Evolutionary conservation across 1,140 invertebrate genomes (phyloP).

Genomic region (Lamellibrachia luymesi): DNA sequence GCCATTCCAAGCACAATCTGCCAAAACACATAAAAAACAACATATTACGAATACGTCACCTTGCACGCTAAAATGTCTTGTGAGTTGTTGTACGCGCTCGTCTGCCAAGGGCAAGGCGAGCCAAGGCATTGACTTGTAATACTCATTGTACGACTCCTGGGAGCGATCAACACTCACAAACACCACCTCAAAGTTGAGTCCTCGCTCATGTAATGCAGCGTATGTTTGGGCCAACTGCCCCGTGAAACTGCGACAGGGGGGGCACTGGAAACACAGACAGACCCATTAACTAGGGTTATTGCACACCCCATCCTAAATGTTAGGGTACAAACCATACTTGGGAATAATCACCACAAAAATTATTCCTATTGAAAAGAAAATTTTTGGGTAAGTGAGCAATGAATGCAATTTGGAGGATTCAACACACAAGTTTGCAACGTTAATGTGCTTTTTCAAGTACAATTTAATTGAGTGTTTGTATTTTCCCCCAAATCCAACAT

Average conservation of each 20-base stretch:
- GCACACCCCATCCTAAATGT: no score
- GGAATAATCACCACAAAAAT: no score
- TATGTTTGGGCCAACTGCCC: conserved; percentile 73
- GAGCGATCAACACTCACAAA: conserved; percentile 80
- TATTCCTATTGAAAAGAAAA: no score
- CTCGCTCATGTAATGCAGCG: conserved; percentile 67
- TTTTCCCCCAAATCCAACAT: no score
- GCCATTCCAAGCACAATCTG: no score
- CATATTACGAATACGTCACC: conserved; percentile 42
- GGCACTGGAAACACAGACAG: conserved; percentile 65
- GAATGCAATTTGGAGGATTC: no score
- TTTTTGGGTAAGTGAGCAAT: no score
- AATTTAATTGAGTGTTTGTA: no score
- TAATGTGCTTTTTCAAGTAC: no score
- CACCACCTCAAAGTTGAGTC: conserved; percentile 74
- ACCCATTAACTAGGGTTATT: neutral
- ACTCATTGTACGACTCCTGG: conserved; percentile 67
- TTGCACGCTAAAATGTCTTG: conserved; percentile 67
- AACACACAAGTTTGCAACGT: no score
- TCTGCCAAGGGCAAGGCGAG: conserved; percentile 68
- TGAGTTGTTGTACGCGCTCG: conserved; percentile 65
- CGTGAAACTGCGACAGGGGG: conserved; percentile 78
- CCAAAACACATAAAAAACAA: neutral
- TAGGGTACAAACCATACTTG: no score
- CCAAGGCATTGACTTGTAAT: conserved; percentile 73